Percentiles rank a stretch among this genome's conserved stretches.
Conservation (phyloP, 1,140 invertebrate genomes). For the Diorhabda carinulata region DNA sequence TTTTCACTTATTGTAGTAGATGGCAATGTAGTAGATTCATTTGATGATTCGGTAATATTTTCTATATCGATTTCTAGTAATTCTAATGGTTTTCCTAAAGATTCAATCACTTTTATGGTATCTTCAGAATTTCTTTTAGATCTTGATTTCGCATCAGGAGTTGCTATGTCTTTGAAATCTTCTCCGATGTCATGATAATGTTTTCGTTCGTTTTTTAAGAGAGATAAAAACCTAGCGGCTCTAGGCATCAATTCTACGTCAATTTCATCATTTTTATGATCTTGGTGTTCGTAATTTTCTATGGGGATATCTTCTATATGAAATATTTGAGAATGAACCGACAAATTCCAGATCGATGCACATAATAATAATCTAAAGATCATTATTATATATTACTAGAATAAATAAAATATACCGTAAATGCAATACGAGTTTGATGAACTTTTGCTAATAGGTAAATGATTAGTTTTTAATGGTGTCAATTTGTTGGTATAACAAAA, state of each 20-base stretch:
- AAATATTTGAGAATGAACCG: background rate
- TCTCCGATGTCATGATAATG: background rate
- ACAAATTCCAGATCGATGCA: too few relatives aligned
- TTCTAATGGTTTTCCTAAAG: slow-evolving; percentile 33
- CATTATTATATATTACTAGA: too few relatives aligned
- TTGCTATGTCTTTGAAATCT: background rate
- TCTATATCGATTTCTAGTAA: slow-evolving; percentile 22
- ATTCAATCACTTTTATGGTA: slow-evolving; percentile 10
- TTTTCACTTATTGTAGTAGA: slow-evolving; percentile 9
- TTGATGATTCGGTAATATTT: slow-evolving; percentile 20
- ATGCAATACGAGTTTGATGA: too few relatives aligned
- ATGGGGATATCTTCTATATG: slow-evolving; percentile 30
- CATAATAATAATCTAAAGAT: too few relatives aligned
- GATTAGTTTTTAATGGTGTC: too few relatives aligned
- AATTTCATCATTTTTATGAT: slow-evolving; percentile 27
- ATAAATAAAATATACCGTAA: too few relatives aligned
- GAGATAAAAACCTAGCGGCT: background rate
- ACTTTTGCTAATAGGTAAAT: too few relatives aligned
- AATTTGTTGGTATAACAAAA: too few relatives aligned
- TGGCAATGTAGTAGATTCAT: background rate
- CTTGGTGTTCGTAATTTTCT: slow-evolving; percentile 23
- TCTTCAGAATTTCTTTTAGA: background rate
- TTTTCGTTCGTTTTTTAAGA: background rate
- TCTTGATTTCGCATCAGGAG: background rate
- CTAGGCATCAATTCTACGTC: slow-evolving; percentile 25